Percentiles rank a stretch among this genome's conserved stretches.
phyloP scores from a whole-genome alignment of 2,113 vertebrate species.

The Motacilla tschutschensis region DNA sequence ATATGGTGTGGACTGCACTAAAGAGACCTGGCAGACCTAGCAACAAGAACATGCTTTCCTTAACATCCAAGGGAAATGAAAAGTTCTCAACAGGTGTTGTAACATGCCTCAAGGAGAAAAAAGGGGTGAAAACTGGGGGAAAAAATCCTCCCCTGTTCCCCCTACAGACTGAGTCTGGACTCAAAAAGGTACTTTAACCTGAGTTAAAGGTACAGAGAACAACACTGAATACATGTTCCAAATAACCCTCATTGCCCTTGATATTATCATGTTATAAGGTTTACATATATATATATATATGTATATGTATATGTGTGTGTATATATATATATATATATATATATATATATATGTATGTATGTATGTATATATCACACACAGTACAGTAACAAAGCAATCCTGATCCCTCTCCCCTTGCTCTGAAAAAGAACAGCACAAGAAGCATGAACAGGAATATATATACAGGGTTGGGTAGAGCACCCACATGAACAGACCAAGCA shows the following conservation, averaged over 20 bases:
- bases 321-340: too few relatives aligned
- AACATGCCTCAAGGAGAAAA: neutral
- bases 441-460: neutral
- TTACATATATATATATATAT: too few relatives aligned
- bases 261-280: neutral
- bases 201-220: neutral
- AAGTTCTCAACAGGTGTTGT: neutral
- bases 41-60: neutral
- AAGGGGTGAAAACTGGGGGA: neutral
- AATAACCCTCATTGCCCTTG: neutral
- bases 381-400: neutral
- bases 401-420: neutral
- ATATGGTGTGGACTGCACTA: neutral
- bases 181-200: rapidly evolving
- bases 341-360: too few relatives aligned
- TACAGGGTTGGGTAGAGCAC: neutral
- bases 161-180: neutral
- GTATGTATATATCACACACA: too few relatives aligned
- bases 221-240: neutral
- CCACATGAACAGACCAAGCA: too few relatives aligned
- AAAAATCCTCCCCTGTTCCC: neutral
- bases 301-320: too few relatives aligned
- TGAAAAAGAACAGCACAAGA: neutral
- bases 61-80: neutral
- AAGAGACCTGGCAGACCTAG: neutral